Conservation (phyloP, 2,113 vertebrate species). For the Glareola pratincola region DNA sequence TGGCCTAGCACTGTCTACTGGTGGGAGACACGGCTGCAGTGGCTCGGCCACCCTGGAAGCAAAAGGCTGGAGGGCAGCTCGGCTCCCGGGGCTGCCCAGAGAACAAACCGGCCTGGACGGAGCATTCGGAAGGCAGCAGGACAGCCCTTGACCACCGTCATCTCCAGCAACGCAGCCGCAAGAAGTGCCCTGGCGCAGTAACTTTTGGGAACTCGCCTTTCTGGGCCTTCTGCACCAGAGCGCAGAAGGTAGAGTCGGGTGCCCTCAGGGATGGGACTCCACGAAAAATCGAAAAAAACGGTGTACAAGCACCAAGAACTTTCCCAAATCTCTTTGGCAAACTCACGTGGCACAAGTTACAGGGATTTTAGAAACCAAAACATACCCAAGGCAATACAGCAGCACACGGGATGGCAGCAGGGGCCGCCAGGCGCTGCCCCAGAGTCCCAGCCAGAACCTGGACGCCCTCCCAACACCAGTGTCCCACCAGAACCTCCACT, state of each 20-base stretch:
- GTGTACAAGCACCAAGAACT: background rate
- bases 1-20: background rate
- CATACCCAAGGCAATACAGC: background rate
- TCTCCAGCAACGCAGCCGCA: rapidly evolving
- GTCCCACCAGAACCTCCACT: background rate
- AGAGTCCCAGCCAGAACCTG: background rate
- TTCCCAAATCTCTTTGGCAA: background rate
- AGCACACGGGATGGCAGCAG: background rate
- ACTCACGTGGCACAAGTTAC: background rate
- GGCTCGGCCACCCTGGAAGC: background rate
- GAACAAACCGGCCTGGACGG: rapidly evolving
- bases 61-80: background rate
- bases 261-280: background rate
- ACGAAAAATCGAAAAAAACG: background rate
- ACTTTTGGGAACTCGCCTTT: background rate
- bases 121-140: background rate
- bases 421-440: background rate
- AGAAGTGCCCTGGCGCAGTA: background rate
- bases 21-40: background rate
- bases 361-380: background rate
- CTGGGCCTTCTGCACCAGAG: background rate
- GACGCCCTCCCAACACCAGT: background rate
- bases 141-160: rapidly evolving
- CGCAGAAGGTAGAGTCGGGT: rapidly evolving
- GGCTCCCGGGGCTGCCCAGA: background rate